Percentiles rank a stretch among this genome's conserved stretches.
These are phyloP conservation scores for Dryadula phaetusa DNA, from an alignment of 2,888 invertebrate genomes.

Conservation along the genomic window DNA sequence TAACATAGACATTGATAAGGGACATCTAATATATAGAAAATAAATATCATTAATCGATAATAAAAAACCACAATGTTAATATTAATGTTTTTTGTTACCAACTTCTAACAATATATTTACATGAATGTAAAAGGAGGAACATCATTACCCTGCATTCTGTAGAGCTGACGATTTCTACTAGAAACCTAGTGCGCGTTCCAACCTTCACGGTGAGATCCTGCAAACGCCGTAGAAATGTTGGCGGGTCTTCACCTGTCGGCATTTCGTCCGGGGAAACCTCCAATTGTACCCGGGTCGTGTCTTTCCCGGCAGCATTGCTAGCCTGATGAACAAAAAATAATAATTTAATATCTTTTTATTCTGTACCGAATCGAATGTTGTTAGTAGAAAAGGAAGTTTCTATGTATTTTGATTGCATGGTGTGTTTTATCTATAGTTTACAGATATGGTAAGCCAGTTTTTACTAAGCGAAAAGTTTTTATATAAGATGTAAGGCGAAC, in stretches of 20 bases:
- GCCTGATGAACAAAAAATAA: conserved; percentile 57
- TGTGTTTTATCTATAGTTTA: no score
- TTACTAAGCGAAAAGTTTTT: no score
- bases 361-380: no score
- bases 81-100: no score
- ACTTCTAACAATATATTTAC: no score
- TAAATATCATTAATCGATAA: no score
- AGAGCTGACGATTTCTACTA: conserved; percentile 92
- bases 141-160: conserved; percentile 89
- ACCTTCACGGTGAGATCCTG: conserved; percentile 95
- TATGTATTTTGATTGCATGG: not conserved
- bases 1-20: no score
- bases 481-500: no score
- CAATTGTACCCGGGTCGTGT: conserved; percentile 77
- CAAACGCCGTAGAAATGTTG: conserved; percentile 92
- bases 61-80: no score
- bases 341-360: not conserved
- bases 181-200: conserved; percentile 92
- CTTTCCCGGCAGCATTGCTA: conserved; percentile 85
- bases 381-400: no score
- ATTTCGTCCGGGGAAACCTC: conserved; percentile 84
- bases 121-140: not conserved
- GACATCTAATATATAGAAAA: no score
- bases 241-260: conserved; percentile 89
- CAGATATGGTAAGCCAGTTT: no score